phyloP scores from a whole-genome alignment of 1,140 invertebrate species.

The Mycetomoellerius zeteki region DNA sequence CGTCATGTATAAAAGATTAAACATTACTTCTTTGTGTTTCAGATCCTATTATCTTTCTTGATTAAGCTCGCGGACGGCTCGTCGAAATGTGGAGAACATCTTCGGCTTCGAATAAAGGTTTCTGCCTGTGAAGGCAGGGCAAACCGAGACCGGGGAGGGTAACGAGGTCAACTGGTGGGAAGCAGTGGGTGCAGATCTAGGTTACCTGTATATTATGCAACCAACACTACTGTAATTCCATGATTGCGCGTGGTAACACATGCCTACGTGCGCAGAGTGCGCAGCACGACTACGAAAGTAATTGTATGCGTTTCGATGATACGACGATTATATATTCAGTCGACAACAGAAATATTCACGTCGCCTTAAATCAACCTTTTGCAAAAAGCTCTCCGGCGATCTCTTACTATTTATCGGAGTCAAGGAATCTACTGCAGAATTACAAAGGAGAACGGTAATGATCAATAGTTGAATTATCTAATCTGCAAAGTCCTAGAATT shows the following conservation, averaged over 20 bases:
- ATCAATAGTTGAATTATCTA: neutral
- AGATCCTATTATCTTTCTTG: no score
- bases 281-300: slow-evolving; percentile 13
- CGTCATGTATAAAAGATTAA: neutral
- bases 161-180: slow-evolving; percentile 83
- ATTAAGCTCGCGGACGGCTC: neutral
- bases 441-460: neutral
- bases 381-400: neutral
- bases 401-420: neutral
- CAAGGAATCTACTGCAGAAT: neutral
- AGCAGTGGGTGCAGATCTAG: slow-evolving; percentile 82
- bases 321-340: neutral
- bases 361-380: neutral
- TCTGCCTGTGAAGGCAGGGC: slow-evolving; percentile 41
- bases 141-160: slow-evolving; percentile 69
- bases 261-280: slow-evolving; percentile 57
- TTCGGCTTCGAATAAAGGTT: slow-evolving; percentile 69
- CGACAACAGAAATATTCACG: neutral
- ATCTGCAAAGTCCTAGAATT: neutral
- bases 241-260: slow-evolving; percentile 71
- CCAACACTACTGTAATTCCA: slow-evolving; percentile 77
- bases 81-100: slow-evolving; percentile 40
- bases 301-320: slow-evolving; percentile 34
- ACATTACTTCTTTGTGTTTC: neutral
- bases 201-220: slow-evolving; percentile 86